Evolutionary conservation across 2,797 vertebrate genomes (phyloP), one percentile per base, ranked within the genome.

Genomic region (Tapera naevia): DNA sequence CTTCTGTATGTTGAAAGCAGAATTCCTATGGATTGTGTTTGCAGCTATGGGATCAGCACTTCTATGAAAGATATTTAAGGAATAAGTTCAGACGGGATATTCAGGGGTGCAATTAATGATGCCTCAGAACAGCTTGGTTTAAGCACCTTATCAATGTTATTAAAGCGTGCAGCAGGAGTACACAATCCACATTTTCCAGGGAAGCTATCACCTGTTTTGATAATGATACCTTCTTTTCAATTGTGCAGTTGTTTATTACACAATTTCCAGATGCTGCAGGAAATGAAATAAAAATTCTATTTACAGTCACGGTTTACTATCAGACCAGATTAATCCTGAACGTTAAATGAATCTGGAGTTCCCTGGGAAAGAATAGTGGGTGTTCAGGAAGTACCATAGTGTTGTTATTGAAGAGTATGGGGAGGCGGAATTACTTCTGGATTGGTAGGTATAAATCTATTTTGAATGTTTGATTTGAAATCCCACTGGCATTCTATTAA

Each of bases 251-350:
- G 69, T 85, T 95, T 95, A 94, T 95, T 90, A 73, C 71, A 70
- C 58, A 81, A 54, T 88, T 93, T 96, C 74, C 74, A 89, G 78
- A 58, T 96, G 56, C 74, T 95, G 70, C 58, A 86, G 83, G n/a
- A 92, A 93, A 86, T 66, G 74, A 96, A 94, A 94, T 79, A 79
- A 86, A 96, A 90, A 92, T 88, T 90, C 73, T 86, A 16, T 66
- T 57, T 81, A 61, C 46, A 79, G 0, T 91, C 73, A 25, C 81
- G 41, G 32, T 86, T 94, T 95, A 78, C 80, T 72, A 85, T 92
- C 64, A 87, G 32, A 91, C 27, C 35, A 85, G 69, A 71, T 88
- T 86, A 56, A 58, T 84, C 50, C 54, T 61, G 60, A 75, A 27
- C 33, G 27, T 81, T 89, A 79, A 84, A 71, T 88, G 46, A 93